Base-by-base conservation (phyloP, 2,888 invertebrate species). In the Chaitophorus viminalis region DNA sequence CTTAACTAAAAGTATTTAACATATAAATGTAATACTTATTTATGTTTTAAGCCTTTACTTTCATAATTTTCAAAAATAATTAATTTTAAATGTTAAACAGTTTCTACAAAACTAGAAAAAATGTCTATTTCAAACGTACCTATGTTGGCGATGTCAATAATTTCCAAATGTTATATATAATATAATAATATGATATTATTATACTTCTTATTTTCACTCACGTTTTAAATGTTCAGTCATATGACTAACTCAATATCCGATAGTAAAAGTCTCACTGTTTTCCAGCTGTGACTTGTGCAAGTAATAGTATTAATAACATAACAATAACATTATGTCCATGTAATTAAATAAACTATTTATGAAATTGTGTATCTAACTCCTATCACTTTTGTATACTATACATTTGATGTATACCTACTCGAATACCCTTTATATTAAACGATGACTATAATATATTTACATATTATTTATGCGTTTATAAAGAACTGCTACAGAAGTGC, bases 401-500 rank as follows among this genome's bases (percentile, higher is more conserved):
- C 25, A 60, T 60, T 60, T 33, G 33, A 33, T 17, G 29, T 36
- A 0, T 72, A 6, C 33, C 33, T 21, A 72, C 72, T 68, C 33
- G n/a, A 72, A 82, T n/a, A 52, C 52, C 72, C 82, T 82, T 82
- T 82, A 72, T 36, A 82, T 54, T 33, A 72, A 82, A 54, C 29
- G 82, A 82, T 82, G 82, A 82, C 82, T 82, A 33, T 46, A 72
- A 72, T 72, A 72, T 72, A 72, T 72, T 33, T 33, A 72, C 72
- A 21, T 72, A 72, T 14, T 74, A 83, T 75, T 60, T 74, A 36
- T 36, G 65, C 77, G 4, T 39, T 72, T 72, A 72, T 72, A 72
- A 31, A 72, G 72, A 21, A 72, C 33, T n/a, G n/a, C n/a, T 72
- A 21, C 36, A 72, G 33, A 18, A 18, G 33, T 33, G 21, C 29